Evolutionary conservation across 2,113 vertebrate species (phyloP).

Genomic region (Dicentrarchus labrax): DNA sequence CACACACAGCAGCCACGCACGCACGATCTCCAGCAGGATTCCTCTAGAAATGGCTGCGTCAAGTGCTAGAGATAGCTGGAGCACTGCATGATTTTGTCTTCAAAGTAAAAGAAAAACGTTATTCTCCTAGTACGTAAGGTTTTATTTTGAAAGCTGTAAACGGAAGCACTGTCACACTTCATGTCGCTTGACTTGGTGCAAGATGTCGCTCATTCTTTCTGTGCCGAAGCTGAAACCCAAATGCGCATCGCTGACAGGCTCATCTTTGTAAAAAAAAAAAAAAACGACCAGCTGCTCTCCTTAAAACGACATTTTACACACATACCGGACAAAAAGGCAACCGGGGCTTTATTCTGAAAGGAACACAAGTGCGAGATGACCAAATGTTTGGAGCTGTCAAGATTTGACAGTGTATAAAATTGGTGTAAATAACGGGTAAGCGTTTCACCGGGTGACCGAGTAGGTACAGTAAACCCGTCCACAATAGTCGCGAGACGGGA

Average conservation of each 20-base stretch:
- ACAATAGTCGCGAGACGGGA: conserved; percentile 18
- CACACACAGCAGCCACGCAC: neutral
- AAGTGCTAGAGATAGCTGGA: neutral
- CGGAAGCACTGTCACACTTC: neutral
- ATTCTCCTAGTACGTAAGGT: accelerated
- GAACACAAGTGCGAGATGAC: conserved; percentile 26
- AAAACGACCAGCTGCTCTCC: neutral
- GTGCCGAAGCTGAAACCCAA: conserved; percentile 42
- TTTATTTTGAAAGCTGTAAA: conserved; percentile 61
- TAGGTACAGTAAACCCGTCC: conserved; percentile 27
- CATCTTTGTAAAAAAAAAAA: conserved; percentile 2
- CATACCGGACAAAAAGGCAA: neutral
- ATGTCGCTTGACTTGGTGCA: conserved; percentile 32
- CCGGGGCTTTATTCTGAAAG: conserved; percentile 32
- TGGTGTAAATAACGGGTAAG: conserved; percentile 48
- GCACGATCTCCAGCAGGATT: neutral
- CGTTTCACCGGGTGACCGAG: conserved; percentile 32
- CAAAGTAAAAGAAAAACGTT: neutral
- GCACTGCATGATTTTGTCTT: neutral
- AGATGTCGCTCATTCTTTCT: conserved; percentile 59
- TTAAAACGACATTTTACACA: conserved; percentile 16
- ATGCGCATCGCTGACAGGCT: conserved; percentile 51
- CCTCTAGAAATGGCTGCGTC: neutral
- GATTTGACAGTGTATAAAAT: conserved; percentile 35
- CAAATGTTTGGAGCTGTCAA: conserved; percentile 54